Base-by-base conservation (phyloP, 2,113 vertebrate species). In the Lutjanus erythropterus region DNA sequence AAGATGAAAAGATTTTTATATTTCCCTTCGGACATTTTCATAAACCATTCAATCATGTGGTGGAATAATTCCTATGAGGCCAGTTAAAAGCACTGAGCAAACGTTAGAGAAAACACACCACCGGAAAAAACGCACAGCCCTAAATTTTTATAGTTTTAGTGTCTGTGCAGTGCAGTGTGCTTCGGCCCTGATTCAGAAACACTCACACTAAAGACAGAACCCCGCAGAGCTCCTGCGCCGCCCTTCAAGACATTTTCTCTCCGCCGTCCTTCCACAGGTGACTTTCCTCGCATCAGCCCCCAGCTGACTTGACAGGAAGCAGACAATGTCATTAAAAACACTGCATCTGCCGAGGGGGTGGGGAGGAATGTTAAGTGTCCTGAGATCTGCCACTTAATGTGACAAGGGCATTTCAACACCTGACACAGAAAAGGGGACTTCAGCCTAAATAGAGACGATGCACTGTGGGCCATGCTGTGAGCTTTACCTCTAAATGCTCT, bases 321-420 rank as follows among this genome's bases (percentile, higher is more conserved):
- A 88, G 90, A 88, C 89, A 91, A 78, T 86, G 90, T 88, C 90
- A 91, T 89, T 90, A 91, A 90, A 89, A 85, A 78, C 86, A 61
- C 74, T 77, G 71, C 85, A 90, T 87, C 89, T 91, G 89, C 88
- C 19, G 52, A 65, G 62, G 52, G 89, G 65, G 59, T 81, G 81
- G 78, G 76, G 44, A 74, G 71, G 79, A 85, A 86, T 90, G 85
- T 68, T 89, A 90, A 92, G 86, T 84, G 89, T 83, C 84, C 75
- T 75, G 84, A 88, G 84, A 86, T 87, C 78, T 89, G 90, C 86
- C 88, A 83, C 72, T 91, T 88, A 82, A 80, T 76, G 86, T 91
- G 86, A 91, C 89, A 92, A 93, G 92, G 89, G 80, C 92, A 84
- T 91, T 91, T 88, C 81, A 78, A 23, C 83, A 81, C 80, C 77